Evolutionary conservation across 2,113 vertebrate species (phyloP), one percentile per base, ranked within the genome.

Genomic region (Mesoclemmys tuberculata): DNA sequence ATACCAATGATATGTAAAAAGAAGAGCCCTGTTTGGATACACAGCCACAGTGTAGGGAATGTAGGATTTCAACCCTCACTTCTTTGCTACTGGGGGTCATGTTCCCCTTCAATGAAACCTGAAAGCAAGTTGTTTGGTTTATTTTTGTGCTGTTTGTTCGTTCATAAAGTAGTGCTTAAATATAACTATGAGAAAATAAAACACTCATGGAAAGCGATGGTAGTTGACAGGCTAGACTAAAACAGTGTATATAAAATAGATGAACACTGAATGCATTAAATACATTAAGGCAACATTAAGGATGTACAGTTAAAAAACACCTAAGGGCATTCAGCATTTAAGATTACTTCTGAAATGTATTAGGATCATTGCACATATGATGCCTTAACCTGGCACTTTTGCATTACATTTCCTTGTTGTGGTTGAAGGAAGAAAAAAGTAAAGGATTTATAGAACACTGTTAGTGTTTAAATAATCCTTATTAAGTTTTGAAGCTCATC

Each of bases 231-330:
- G 46, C 87, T 85, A 84, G 38, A 90, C 27, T 84, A 90, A 94
- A 95, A 86, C 68, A 92, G 77, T 82, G 19, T 14, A 82, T 90
- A 90, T 95, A 51, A 96, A 97, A 94, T 56, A 90, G 3, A 75
- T 80, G 52, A 90, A 90, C 49, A 16, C 80, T 61, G 93, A 96
- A 92, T 51, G 81, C 35, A 86, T 51, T 41, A 82, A 89, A 90
- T 22, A 4, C 0, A 6, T 89, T 84, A 80, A 80, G 77, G 80
- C 31, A 80, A 46, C 71, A 54, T 2, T 80, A 24, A 52, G 87
- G 74, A 80, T 85, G 19, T 79, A 93, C 88, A 89, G 44, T 52
- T 82, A 93, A 95, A 82, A n/a, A 82, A 94, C 68, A 31, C 84
- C 71, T 44, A 14, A 77, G 22, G 29, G 11, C 48, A 90, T 91